Conservation (phyloP, 2,113 vertebrate species). For the Hucho hucho region DNA sequence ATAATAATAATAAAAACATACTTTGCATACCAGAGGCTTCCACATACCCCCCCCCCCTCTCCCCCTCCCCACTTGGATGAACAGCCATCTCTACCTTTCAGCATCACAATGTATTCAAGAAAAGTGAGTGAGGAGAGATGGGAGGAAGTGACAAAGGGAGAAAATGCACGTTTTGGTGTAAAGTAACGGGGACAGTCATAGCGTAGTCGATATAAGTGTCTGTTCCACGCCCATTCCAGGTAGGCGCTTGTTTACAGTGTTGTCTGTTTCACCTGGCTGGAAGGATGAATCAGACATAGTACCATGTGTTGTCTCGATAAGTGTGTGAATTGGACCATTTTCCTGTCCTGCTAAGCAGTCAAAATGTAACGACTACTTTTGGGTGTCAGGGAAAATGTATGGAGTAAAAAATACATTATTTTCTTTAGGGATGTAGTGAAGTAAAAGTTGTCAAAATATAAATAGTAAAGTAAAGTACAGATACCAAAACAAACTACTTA, state of each 20-base stretch:
- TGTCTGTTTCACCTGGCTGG: neutral
- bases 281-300: no score
- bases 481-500: no score
- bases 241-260: neutral
- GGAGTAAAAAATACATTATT: no score
- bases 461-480: no score
- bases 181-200: neutral
- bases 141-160: neutral
- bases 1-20: constrained; percentile 15
- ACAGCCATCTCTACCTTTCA: neutral
- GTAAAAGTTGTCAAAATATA: no score
- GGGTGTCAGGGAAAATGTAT: no score
- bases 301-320: no score
- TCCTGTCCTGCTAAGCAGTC: no score
- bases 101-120: neutral
- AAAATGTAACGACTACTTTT: no score
- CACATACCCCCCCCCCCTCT: neutral
- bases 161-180: neutral
- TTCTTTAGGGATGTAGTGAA: no score
- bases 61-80: neutral
- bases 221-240: neutral
- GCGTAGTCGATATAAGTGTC: neutral
- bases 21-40: constrained; percentile 32
- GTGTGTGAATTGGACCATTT: no score
- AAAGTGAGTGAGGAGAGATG: neutral